A percentile compares a stretch with the other conserved stretches of the same genome.
These are phyloP conservation scores for Trachurus trachurus DNA, from an alignment of 2,797 vertebrate species.

Conservation along the genomic window DNA sequence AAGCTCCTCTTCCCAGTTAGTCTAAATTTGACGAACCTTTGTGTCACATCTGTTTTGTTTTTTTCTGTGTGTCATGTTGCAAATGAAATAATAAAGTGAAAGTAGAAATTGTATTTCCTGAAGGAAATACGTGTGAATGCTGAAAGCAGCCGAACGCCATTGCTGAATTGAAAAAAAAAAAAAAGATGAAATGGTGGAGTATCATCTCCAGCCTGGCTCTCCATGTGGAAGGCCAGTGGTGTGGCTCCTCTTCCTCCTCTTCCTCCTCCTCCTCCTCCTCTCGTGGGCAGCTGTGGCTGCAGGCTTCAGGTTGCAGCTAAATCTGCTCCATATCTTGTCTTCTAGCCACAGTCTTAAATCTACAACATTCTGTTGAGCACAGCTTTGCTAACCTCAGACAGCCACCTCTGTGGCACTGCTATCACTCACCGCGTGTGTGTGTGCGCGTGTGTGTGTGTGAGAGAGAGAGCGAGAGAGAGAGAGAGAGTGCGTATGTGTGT, in stretches of 20 bases:
- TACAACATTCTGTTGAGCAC: constrained; percentile 76
- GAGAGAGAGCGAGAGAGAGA: constrained; percentile 37
- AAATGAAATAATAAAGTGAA: too few relatives aligned
- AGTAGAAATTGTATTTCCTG: too few relatives aligned
- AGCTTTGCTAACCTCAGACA: constrained; percentile 80
- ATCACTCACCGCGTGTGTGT: constrained; percentile 74
- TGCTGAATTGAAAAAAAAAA: too few relatives aligned
- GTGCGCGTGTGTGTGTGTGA: constrained; percentile 43
- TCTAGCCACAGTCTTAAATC: constrained; percentile 70
- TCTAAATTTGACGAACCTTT: too few relatives aligned
- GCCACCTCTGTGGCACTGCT: constrained; percentile 75
- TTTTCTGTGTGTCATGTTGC: too few relatives aligned
- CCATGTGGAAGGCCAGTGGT: neutral
- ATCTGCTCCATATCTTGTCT: constrained; percentile 73
- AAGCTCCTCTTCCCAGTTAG: too few relatives aligned
- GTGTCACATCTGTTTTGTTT: too few relatives aligned
- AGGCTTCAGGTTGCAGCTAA: constrained; percentile 51
- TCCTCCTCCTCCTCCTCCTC: too few relatives aligned
- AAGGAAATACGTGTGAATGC: too few relatives aligned
- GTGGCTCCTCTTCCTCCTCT: neutral
- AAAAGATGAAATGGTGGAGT: too few relatives aligned
- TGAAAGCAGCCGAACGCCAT: too few relatives aligned
- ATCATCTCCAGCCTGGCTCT: neutral
- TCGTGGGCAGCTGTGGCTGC: constrained; percentile 48
- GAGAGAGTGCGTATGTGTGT: constrained; percentile 45